Evolutionary conservation across 2,797 vertebrate genomes (phyloP).

Genomic region (Poecile montanus): DNA sequence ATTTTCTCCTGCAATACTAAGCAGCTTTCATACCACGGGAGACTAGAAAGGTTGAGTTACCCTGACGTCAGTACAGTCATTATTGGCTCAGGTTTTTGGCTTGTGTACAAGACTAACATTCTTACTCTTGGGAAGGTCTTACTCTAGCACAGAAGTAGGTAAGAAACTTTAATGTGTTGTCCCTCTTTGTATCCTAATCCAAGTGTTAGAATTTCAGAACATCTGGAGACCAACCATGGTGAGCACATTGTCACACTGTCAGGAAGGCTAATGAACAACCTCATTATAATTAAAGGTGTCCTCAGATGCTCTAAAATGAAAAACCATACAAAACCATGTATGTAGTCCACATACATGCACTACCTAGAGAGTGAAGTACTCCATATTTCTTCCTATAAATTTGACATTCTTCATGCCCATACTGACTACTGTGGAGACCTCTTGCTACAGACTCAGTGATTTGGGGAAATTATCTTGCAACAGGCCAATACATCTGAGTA

Average conservation of each 20-base stretch:
- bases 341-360: neutral
- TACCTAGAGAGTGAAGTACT: neutral
- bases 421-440: neutral
- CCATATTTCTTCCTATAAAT: neutral
- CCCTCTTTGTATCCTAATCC: neutral
- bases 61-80: neutral
- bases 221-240: neutral
- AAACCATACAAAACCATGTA: neutral
- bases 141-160: neutral
- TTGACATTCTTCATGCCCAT: neutral
- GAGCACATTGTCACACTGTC: accelerated
- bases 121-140: neutral
- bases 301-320: neutral
- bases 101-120: neutral
- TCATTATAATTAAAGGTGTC: neutral
- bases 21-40: neutral
- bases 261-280: neutral
- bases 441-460: neutral
- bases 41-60: slow-evolving; percentile 11
- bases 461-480: slow-evolving; percentile 11
- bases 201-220: neutral
- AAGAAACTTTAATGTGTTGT: neutral
- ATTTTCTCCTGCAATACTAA: slow-evolving; percentile 35
- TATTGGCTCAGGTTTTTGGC: slow-evolving; percentile 13
- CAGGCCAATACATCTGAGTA: neutral